Base-by-base conservation (phyloP, 2,888 invertebrate genomes). In the Carterocephalus palaemon region DNA sequence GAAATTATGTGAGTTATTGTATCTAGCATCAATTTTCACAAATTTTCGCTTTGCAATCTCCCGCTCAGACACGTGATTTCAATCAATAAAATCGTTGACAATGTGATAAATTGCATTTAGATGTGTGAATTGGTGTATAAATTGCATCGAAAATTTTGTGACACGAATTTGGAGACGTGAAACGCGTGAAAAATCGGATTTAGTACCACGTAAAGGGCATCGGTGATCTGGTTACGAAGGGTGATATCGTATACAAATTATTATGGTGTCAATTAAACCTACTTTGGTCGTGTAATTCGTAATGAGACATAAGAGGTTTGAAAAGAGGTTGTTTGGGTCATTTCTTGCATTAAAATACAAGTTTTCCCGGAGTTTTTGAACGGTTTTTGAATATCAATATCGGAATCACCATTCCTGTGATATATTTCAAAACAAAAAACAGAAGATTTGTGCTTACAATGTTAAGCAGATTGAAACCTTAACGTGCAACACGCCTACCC, bases 191-290 rank as follows among this genome's bases (percentile, higher is more conserved):
- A 29, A 23, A 36, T 22, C 2, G 13, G 16, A 29, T 12, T 29
- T 43, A 43, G 36, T 36, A 7, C 43, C 34, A 36, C 28, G 3
- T 26, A 36, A 36, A 34, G 22, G 22, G 12, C 42, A 28, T 34
- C n/a, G 16, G 20, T 34, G 34, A 43, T 43, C 34, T 43, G 6
- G 13, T 43, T 43, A 43, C 42, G 22, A 19, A 43, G 42, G 42
- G 42, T 43, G 34, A 28, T 28, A 43, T 43, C 34, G 34, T 36
- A 16, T 43, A 34, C 29, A 43, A 28, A 15, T 43, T 20, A 7
- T n/a, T 34, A 43, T 28, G 28, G 28, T 36, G 28, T 36, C 15
- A 43, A 34, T 43, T 43, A 28, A 28, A 4, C 34, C 2, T 9
- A 36, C 28, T 22, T 28, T 16, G 34, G 20, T 13, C 19, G 22